A percentile compares a stretch with the other conserved stretches of the same genome.
phyloP scores from a whole-genome alignment of 1,140 invertebrate species.

The Stenopsyche tienmushanensis region DNA sequence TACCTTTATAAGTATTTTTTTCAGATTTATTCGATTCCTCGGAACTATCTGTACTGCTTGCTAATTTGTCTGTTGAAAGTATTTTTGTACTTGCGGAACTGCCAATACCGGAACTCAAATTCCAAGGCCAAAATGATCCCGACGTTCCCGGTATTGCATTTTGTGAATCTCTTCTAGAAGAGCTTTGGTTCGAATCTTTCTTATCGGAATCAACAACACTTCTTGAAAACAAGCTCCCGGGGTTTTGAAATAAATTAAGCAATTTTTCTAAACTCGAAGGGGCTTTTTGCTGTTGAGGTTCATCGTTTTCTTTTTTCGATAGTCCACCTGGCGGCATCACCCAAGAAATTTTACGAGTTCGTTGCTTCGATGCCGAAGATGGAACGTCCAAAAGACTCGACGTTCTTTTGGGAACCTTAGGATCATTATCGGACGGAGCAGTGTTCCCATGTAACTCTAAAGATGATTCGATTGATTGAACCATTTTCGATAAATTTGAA shows the following conservation, averaged over 20 bases:
- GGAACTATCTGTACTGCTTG: too few species aligned
- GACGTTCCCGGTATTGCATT: conserved; percentile 45
- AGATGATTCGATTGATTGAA: conserved; percentile 14
- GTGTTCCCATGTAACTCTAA: conserved; percentile 22
- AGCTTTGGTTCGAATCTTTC: conserved; percentile 32
- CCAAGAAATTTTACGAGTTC: conserved; percentile 59
- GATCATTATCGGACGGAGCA: conserved; percentile 15
- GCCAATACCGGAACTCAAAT: conserved; percentile 39
- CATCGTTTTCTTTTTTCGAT: conserved; percentile 44
- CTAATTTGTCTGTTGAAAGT: background rate
- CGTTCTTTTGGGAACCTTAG: conserved; percentile 45
- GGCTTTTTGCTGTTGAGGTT: conserved; percentile 44
- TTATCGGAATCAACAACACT: conserved; percentile 47
- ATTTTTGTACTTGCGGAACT: conserved; percentile 12
- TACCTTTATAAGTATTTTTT: too few species aligned
- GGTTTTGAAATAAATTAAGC: conserved; percentile 58
- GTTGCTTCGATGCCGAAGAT: conserved; percentile 47
- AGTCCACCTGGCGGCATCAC: conserved; percentile 48
- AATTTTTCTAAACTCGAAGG: conserved; percentile 58
- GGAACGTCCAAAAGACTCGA: conserved; percentile 53
- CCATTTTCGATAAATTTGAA: conserved; percentile 44
- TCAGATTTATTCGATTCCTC: too few species aligned
- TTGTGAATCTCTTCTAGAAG: conserved; percentile 35
- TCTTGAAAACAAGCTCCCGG: conserved; percentile 55
- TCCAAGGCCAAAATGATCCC: conserved; percentile 55